Evolutionary conservation across 2,113 vertebrate genomes (phyloP), one percentile per base, ranked within the genome.

Genomic region (Oreochromis tanganicae): DNA sequence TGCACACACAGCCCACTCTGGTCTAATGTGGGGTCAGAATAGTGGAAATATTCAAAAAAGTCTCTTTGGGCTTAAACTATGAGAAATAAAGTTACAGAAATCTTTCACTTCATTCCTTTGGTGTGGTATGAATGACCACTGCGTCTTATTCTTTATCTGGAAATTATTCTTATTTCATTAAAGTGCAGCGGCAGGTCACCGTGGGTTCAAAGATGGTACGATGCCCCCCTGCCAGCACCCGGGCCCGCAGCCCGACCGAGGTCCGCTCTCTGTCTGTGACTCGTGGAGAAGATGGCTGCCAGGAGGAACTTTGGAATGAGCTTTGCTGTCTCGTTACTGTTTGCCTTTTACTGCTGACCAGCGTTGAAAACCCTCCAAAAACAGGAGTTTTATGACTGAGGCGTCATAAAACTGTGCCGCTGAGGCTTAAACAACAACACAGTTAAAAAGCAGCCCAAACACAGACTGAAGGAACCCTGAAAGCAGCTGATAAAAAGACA

Each of bases 51-150:
- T 12, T 63, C 59, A 63, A 63, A 63, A 32, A 63, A 1, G 5
- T 0, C 59, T 9, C 3, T 63, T 36, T 63, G 32, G 32, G 0
- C 9, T n/a, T 38, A 13, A 66, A 38, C 61, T n/a, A 12, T 66
- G 38, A 66, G 32, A 66, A 13, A 38, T 66, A 0, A 66, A n/a
- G 17, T 66, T 38, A 13, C 21, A 0, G 19, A 38, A 66, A 66
- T 0, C 0, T 66, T 21, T n/a, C 61, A 66, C 34, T n/a, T 21
- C 6, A 5, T 38, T 21, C 12, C 34, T 2, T n/a, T 1, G 61
- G 10, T 21, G 61, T 36, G 9, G 61, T 2, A 21, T 5, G 4
- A 66, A 0, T n/a, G 19, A 1, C 0, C 0, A 66, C 17, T 38
- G 32, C 32, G 17, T 66, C 61, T 38, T n/a, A 66, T n/a, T 66